Percentiles rank a stretch among this genome's conserved stretches.
These are phyloP conservation scores for Mycalesis mineus DNA, from an alignment of 2,888 invertebrate species.

Conservation along the genomic window DNA sequence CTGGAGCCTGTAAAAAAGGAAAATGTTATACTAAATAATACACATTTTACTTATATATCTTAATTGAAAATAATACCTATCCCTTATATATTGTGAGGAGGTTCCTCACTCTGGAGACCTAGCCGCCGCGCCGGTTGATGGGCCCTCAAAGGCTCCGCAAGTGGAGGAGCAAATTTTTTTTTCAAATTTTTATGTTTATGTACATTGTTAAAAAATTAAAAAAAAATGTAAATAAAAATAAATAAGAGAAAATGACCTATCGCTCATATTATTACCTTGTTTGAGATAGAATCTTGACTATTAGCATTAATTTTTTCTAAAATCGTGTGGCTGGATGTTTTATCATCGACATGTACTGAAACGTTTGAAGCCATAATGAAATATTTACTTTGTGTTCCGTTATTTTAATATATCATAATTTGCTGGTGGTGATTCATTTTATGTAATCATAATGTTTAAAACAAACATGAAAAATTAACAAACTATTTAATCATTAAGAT, in stretches of 20 bases:
- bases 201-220: too few species aligned
- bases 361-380: conserved; percentile 41
- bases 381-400: not conserved
- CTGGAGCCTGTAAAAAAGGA: conserved; percentile 76
- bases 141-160: too few species aligned
- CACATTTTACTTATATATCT: too few species aligned
- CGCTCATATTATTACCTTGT: conserved; percentile 31
- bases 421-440: not conserved
- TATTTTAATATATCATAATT: not conserved
- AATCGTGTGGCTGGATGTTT: conserved; percentile 54
- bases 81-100: too few species aligned
- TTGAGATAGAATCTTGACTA: conserved; percentile 34
- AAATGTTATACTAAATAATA: not conserved
- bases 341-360: conserved; percentile 41
- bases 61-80: too few species aligned
- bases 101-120: too few species aligned
- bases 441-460: not conserved
- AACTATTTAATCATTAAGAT: not conserved
- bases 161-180: too few species aligned
- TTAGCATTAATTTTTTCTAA: conserved; percentile 67
- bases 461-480: not conserved
- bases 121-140: too few species aligned
- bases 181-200: too few species aligned
- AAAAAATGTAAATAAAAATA: too few species aligned
- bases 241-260: too few species aligned